Base-by-base conservation (phyloP, 1,140 invertebrate species). In the Holcopasites calliopsidis region DNA sequence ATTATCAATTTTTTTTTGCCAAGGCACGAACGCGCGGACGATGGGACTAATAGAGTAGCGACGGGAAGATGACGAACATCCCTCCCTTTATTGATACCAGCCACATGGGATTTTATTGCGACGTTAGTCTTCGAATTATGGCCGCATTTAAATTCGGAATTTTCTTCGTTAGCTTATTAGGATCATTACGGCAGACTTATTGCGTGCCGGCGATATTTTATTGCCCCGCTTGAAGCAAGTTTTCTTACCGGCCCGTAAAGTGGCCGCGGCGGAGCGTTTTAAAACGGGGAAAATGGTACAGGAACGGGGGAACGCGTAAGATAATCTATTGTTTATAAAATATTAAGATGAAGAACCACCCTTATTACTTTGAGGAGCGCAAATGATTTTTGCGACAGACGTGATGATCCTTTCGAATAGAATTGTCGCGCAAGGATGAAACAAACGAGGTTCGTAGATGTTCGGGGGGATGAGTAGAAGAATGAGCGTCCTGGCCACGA, bases 1-100 rank as follows among this genome's bases (percentile, higher is more conserved):
- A 73, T 82, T 77, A 85, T 82, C 79, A 84, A 82, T 83, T 82
- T 38, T 78, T 74, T 44, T 44, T 44, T 18, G 42, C 42, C 11
- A 11, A 2, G 3, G 3, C 8, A 11, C 42, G 11, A 10, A 44
- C 3, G 42, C 10, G 21, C 33, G 28, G 33, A 35, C 47, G 28
- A 18, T 50, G 2, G 26, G 47, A 72, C 40, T 35, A 72, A 62
- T n/a, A 18, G 35, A 11, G 47, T 52, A 47, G 50, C 44, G 18
- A 23, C 44, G 58, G 35, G 16, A 18, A 40, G 31, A 64, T 72
- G 58, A 72, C 57, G 35, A 52, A 72, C 62, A 64, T 33, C 47
- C n/a, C 35, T 18, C 47, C 23, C 60, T 66, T 55, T 47, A 55
- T 74, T 66, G 61, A 55, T 66, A 74, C 50, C 61, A 47, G 50